Conservation (phyloP, 2,888 invertebrate genomes). For the Eurytoma californica region DNA sequence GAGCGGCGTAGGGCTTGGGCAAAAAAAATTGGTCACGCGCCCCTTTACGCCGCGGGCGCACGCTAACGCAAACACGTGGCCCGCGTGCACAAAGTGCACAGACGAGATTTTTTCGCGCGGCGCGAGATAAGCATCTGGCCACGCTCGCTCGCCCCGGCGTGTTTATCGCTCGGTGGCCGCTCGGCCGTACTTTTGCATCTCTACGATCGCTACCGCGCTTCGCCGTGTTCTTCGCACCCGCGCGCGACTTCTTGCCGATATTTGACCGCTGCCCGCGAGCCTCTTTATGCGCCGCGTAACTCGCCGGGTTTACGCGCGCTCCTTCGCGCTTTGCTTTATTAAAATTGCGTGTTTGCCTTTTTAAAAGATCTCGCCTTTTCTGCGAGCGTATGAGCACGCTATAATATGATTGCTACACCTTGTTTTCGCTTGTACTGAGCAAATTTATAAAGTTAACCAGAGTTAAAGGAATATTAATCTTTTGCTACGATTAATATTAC, state of each 20-base stretch:
- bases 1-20: neutral
- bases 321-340: neutral
- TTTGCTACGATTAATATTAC: too few species aligned
- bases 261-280: neutral
- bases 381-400: too few species aligned
- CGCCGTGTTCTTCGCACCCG: slow-evolving; percentile 57
- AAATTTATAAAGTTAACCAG: too few species aligned
- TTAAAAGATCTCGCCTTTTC: neutral
- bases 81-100: neutral
- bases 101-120: slow-evolving; percentile 1
- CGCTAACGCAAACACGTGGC: neutral
- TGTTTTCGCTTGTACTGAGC: too few species aligned
- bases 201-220: slow-evolving; percentile 54
- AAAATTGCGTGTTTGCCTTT: neutral
- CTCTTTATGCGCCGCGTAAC: neutral
- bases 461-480: too few species aligned
- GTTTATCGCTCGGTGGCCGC: slow-evolving; percentile 59
- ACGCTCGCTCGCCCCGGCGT: slow-evolving; percentile 49
- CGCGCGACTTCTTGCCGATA: slow-evolving; percentile 13
- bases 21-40: slow-evolving; percentile 46
- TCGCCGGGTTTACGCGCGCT: neutral
- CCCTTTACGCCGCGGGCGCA: slow-evolving; percentile 20
- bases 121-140: slow-evolving; percentile 60
- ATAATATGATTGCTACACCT: too few species aligned
- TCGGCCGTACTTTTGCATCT: slow-evolving; percentile 1